Conservation (phyloP, 2,797 vertebrate genomes). For the Toxotes lorentzi region DNA sequence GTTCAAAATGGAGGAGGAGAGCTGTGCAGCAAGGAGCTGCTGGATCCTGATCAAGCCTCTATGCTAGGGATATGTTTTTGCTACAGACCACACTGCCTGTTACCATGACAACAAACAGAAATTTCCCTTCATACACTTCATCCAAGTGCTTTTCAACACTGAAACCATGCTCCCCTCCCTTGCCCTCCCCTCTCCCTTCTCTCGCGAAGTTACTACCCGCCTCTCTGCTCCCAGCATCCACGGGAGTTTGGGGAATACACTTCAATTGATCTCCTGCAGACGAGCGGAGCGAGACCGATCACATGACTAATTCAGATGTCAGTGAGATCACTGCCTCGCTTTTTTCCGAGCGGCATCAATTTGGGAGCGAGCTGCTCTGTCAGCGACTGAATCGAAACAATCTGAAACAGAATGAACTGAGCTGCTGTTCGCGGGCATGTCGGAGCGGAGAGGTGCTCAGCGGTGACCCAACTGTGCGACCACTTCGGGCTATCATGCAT, state of each 20-base stretch:
- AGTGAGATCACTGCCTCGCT: slow-evolving; percentile 40
- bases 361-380: slow-evolving; percentile 11
- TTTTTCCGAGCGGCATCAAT: slow-evolving; percentile 39
- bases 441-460: slow-evolving; percentile 24
- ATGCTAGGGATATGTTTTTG: slow-evolving; percentile 73
- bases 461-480: slow-evolving; percentile 23
- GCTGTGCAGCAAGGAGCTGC: slow-evolving; percentile 57
- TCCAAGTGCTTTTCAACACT: slow-evolving; percentile 63
- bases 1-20: slow-evolving; percentile 72
- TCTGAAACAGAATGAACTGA: slow-evolving; percentile 29
- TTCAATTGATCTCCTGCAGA: slow-evolving; percentile 68
- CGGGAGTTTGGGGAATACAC: slow-evolving; percentile 64
- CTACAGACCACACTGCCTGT: slow-evolving; percentile 79
- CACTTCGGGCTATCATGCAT: slow-evolving; percentile 30
- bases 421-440: slow-evolving; percentile 18
- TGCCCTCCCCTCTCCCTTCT: not conserved
- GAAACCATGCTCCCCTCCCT: slow-evolving; percentile 41
- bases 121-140: slow-evolving; percentile 69
- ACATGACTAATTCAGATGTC: slow-evolving; percentile 69
- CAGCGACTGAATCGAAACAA: slow-evolving; percentile 10
- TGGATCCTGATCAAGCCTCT: slow-evolving; percentile 73
- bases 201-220: slow-evolving; percentile 46
- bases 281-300: slow-evolving; percentile 48
- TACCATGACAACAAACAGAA: slow-evolving; percentile 83
- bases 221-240: slow-evolving; percentile 58